Base-by-base conservation (phyloP, 2,113 vertebrate genomes). In the Suncus etruscus region DNA sequence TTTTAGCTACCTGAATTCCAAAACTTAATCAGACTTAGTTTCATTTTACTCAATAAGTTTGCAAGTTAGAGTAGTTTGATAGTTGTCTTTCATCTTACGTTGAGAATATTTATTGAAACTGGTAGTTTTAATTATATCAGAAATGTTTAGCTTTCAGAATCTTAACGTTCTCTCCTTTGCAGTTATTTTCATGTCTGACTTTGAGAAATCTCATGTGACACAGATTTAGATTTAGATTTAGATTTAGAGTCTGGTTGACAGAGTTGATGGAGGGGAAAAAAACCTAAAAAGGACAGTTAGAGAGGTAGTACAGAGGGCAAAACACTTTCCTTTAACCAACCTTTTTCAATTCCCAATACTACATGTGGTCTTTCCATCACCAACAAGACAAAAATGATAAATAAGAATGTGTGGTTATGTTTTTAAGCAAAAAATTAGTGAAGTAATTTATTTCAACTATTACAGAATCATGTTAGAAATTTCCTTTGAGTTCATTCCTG, bases 181-280 rank as follows among this genome's bases (percentile, higher is more conserved):
- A 22, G 88, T 91, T 73, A 22, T 83, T 86, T 78, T 82, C 48
- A 58, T 68, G 15, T 66, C n/a, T 78, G 2, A 82, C 81, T 81
- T 92, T 89, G 9, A 3, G 27, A 6, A 68, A 29, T 91, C 85
- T 87, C 83, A 75, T 68, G 27, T 72, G 85, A 79, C 18, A 25
- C 16, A 8, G 79, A 86, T 22, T 29, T 87, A 68, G 51, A 14
- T 11, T 72, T 78, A 91, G 24, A 6, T 50, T 91, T 93, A n/a
- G 29, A 85, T 80, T 93, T 45, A 87, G 29, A 92, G 85, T 93
- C 77, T 91, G 82, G 6, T 68, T 92, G 31, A 65, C 77, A 79
- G 54, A 77, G 32, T 45, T 94, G 77, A 70, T 47, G 27, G 14
- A 4, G 16, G 15, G 11, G 6, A 31, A 51, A 31, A 6, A 58